Evolutionary conservation across 2,797 vertebrate genomes (phyloP), one percentile per base, ranked within the genome.

Genomic region (Melanotaenia trifasciata): DNA sequence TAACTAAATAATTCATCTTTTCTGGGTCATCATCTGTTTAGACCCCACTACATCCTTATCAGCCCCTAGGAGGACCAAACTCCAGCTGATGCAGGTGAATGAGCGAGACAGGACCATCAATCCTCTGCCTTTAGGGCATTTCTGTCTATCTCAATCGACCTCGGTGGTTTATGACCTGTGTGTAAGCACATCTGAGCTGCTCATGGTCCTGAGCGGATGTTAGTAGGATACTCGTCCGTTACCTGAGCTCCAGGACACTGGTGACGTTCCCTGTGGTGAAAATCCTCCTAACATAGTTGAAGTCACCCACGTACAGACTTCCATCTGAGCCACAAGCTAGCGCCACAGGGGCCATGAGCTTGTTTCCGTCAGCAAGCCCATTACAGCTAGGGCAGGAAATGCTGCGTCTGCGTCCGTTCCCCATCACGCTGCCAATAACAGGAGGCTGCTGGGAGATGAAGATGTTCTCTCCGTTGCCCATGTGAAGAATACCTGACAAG

Each of bases 341-440:
- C 63, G 98, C 98, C 79, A 98, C 96, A 0, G 98, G 98, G 43
- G 98, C 98, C 86, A 99, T 94, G 74, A 99, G 97, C 84, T 99
- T 99, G 93, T 99, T 99, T 58, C 98, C 98, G 2, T 99, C 97
- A 3, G 98, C 98, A 0, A 99, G 96, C 75, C 98, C 98, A 0
- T 99, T 99, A 90, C 98, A 99, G 93, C 98, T 99, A 12, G 98
- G 98, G 86, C 98, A 99, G 74, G 98, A 99, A 90, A 99, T 99
- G 89, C 98, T 99, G 51, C 98, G 95, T 43, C 96, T 93, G 56
- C 98, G 96, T 13, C 98, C 98, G 0, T 99, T 99, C 57, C 98
- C 98, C 97, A 99, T 99, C 90, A 97, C 94, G 71, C 98, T 99
- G 76, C 97, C 97, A 0, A 99, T 99, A 75, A 99, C 96, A 0